phyloP scores from a whole-genome alignment of 1,140 invertebrate genomes.

The Drosophila varians region DNA sequence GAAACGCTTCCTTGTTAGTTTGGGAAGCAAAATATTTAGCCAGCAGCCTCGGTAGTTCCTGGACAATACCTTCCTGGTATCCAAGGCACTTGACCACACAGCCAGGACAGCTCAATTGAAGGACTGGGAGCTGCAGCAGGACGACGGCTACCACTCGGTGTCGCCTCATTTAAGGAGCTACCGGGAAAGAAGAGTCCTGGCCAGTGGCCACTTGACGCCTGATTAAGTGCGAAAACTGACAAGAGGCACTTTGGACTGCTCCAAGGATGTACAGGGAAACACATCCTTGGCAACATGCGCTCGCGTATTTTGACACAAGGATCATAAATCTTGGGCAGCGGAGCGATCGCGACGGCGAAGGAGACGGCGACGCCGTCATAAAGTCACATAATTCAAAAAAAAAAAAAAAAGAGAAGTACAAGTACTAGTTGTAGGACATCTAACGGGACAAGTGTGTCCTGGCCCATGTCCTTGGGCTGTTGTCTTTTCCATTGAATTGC shows the following conservation, averaged over 20 bases:
- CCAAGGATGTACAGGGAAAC: background rate
- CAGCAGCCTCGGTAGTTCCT: background rate
- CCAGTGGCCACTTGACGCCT: constrained; percentile 64
- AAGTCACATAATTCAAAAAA: constrained; percentile 68
- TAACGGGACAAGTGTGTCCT: constrained; percentile 43
- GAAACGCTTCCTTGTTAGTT: constrained; percentile 12
- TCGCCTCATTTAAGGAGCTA: constrained; percentile 69
- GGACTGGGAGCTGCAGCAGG: background rate
- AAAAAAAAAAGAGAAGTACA: constrained; percentile 22
- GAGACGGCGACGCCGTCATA: constrained; percentile 57
- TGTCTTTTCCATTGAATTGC: constrained; percentile 69
- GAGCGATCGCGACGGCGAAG: constrained; percentile 37
- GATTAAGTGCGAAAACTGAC: constrained; percentile 71
- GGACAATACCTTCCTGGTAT: constrained; percentile 28
- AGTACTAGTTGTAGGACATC: background rate
- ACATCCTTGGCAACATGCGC: constrained; percentile 35
- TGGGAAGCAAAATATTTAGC: constrained; percentile 19
- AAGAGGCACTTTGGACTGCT: constrained; percentile 17
- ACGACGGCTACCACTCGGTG: constrained; percentile 47
- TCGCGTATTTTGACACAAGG: constrained; percentile 77
- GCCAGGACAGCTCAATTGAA: constrained; percentile 12
- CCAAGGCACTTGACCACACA: constrained; percentile 2
- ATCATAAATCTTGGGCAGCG: constrained; percentile 67
- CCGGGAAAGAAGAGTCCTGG: constrained; percentile 37
- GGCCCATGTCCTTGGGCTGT: constrained; percentile 20